phyloP scores from a whole-genome alignment of 2,797 vertebrate species.

The Mormyrops boulengeri region DNA sequence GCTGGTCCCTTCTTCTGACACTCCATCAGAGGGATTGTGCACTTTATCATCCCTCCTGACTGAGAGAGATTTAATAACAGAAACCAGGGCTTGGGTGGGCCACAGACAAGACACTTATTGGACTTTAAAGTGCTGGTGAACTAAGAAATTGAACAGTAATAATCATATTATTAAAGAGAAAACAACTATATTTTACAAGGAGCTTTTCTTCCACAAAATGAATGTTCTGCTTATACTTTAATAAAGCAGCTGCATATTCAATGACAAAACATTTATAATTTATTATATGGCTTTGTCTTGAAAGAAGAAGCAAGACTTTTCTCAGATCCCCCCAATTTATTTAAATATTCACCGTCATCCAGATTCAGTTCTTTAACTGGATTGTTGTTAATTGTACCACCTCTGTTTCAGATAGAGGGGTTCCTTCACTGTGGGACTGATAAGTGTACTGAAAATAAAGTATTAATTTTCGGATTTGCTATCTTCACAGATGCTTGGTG shows the following conservation, averaged over 20 bases:
- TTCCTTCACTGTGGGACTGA: background rate
- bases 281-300: background rate
- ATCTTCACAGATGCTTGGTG: background rate
- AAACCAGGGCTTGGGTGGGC: background rate
- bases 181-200: background rate
- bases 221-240: background rate
- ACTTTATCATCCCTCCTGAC: constrained; percentile 18
- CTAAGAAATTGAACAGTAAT: background rate
- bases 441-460: background rate
- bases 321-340: background rate
- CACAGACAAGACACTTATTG: background rate
- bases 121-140: background rate
- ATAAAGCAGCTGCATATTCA: background rate
- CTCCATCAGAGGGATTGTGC: constrained; percentile 11
- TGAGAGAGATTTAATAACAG: constrained; percentile 22
- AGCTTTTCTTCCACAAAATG: background rate
- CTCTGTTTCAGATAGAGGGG: background rate
- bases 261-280: background rate
- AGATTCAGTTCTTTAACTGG: background rate
- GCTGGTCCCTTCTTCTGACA: background rate
- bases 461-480: background rate
- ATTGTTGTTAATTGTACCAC: background rate
- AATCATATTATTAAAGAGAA: background rate
- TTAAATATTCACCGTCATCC: background rate
- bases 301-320: background rate